Evolutionary conservation across 1,140 invertebrate genomes (phyloP).

Genomic region (Pogonus chalceus): DNA sequence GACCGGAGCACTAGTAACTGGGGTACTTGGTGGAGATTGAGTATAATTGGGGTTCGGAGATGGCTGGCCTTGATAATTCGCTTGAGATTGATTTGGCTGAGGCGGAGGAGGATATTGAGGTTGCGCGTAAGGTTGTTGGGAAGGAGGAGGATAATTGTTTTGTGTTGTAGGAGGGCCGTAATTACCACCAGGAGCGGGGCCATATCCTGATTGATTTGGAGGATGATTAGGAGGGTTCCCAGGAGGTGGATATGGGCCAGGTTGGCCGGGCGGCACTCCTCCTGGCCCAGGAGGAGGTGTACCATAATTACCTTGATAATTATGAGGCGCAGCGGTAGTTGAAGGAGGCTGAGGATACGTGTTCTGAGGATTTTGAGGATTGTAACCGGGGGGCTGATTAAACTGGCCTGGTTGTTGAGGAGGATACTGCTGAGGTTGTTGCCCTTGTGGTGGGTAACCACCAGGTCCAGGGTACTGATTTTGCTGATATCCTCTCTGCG

Average conservation of each 20-base stretch:
- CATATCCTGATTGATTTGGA: conserved; percentile 35
- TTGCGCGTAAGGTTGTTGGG: conserved; percentile 26
- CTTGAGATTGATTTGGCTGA: conserved; percentile 24
- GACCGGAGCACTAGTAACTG: conserved; percentile 20
- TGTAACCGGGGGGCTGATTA: conserved; percentile 36
- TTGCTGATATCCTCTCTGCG: conserved; percentile 44
- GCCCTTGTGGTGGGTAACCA: conserved; percentile 23
- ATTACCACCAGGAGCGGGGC: conserved; percentile 30
- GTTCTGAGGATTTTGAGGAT: conserved; percentile 37
- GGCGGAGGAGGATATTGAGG: conserved; percentile 35
- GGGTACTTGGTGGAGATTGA: conserved; percentile 25
- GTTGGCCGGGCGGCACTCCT: conserved; percentile 20
- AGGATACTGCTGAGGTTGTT: conserved; percentile 30
- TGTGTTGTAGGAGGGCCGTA: conserved; percentile 29
- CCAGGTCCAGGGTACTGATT: conserved; percentile 41
- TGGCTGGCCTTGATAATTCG: conserved; percentile 22
- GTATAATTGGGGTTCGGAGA: conserved; percentile 26
- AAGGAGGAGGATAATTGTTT: conserved; percentile 28
- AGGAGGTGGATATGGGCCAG: conserved; percentile 30
- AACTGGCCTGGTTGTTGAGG: conserved; percentile 38
- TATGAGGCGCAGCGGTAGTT: conserved; percentile 28
- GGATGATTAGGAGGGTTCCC: conserved; percentile 32
- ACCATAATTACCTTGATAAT: conserved; percentile 27
- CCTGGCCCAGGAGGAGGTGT: conserved; percentile 23
- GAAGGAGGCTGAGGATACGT: conserved; percentile 37